A percentile compares a stretch with the other conserved stretches of the same genome.
These are phyloP conservation scores for Eumerus sabulonum DNA, from an alignment of 2,888 invertebrate species.

Conservation along the genomic window DNA sequence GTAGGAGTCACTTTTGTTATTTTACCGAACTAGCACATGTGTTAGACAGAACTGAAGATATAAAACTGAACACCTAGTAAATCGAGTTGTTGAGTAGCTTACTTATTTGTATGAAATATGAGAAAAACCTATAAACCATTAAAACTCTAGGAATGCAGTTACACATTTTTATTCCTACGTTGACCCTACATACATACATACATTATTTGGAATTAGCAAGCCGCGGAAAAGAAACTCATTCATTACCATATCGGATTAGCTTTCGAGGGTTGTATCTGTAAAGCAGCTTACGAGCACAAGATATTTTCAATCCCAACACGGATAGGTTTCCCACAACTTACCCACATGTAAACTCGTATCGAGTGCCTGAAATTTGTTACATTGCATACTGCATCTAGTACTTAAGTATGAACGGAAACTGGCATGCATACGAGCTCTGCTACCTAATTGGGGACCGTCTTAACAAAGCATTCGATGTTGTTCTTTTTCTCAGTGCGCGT, in stretches of 20 bases:
- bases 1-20: constrained; percentile 2
- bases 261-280: constrained; percentile 56
- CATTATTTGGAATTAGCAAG: too few species aligned
- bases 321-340: constrained; percentile 10
- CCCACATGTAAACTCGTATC: constrained; percentile 18
- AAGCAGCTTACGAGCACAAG: constrained; percentile 53
- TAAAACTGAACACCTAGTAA: constrained; percentile 57
- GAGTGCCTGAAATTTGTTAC: constrained; percentile 40
- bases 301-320: not conserved
- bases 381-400: constrained; percentile 57
- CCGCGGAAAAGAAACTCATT: constrained; percentile 12
- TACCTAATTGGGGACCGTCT: constrained; percentile 65
- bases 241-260: constrained; percentile 57
- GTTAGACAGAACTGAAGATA: constrained; percentile 56
- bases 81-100: constrained; percentile 51
- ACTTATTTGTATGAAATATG: constrained; percentile 59
- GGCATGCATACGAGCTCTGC: constrained; percentile 47
- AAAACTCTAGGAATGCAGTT: too few species aligned
- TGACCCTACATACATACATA: too few species aligned
- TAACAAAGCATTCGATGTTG: constrained; percentile 51
- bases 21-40: constrained; percentile 66
- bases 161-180: too few species aligned
- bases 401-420: constrained; percentile 53
- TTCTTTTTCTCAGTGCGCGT: constrained; percentile 37
- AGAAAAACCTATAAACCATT: too few species aligned